Conservation (phyloP, 2,888 invertebrate genomes). For the Conistra vaccinii region DNA sequence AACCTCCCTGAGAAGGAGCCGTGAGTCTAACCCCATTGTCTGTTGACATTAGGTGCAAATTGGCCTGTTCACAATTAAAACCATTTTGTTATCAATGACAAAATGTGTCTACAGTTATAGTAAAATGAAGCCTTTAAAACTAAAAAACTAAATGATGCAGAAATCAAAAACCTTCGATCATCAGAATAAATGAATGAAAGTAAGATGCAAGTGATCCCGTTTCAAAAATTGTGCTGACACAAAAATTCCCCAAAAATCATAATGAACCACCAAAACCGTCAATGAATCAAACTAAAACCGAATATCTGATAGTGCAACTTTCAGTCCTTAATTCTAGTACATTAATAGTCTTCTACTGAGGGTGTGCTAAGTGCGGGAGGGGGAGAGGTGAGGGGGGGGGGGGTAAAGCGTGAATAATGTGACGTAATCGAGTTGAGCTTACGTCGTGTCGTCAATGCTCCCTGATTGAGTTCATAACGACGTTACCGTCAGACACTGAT, state of each 20-base stretch:
- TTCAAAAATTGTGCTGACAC: slow-evolving; percentile 4
- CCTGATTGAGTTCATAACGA: slow-evolving; percentile 88
- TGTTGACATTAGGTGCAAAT: not conserved
- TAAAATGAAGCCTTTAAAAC: not conserved
- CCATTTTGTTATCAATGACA: not conserved
- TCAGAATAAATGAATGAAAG: not conserved
- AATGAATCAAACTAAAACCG: slow-evolving; percentile 31
- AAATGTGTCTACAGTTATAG: not conserved
- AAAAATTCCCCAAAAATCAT: slow-evolving; percentile 1
- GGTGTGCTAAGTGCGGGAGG: slow-evolving; percentile 49
- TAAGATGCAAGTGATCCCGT: not conserved
- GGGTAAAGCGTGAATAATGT: slow-evolving; percentile 81
- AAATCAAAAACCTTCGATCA: not conserved
- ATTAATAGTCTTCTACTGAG: slow-evolving; percentile 52
- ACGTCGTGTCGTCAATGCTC: slow-evolving; percentile 86
- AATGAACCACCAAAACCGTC: slow-evolving; percentile 13
- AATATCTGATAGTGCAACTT: slow-evolving; percentile 45
- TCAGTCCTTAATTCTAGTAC: slow-evolving; percentile 40
- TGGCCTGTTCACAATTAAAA: not conserved
- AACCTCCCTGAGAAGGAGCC: too few relatives aligned
- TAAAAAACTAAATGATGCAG: not conserved
- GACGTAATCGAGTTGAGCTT: slow-evolving; percentile 84
- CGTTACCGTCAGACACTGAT: slow-evolving; percentile 85
- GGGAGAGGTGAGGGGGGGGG: slow-evolving; percentile 17
- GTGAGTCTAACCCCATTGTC: not conserved